These are phyloP conservation scores for Anarhynchus alexandrinus DNA, from an alignment of 2,113 vertebrate species.

Conservation along the genomic window DNA sequence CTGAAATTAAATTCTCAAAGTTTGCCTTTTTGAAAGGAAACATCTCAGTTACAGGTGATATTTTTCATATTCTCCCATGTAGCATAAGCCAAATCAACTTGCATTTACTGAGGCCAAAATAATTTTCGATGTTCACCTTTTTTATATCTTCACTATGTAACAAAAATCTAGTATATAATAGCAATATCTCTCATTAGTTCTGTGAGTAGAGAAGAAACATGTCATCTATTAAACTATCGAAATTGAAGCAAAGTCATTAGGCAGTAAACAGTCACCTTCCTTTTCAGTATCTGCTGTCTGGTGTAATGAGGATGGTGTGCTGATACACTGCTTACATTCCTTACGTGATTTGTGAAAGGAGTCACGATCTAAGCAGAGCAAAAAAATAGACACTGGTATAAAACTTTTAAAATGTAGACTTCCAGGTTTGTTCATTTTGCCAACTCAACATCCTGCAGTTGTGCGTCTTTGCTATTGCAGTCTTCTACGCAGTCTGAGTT, in stretches of 20 bases:
- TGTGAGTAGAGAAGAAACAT: not conserved
- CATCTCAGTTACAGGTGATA: not conserved
- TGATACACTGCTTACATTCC: not conserved
- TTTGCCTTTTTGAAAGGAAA: not conserved
- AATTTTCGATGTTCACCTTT: not conserved
- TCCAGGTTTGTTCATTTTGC: not conserved
- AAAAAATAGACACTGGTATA: not conserved
- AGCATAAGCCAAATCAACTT: not conserved
- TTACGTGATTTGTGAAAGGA: not conserved
- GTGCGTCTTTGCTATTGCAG: not conserved
- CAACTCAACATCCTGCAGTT: not conserved
- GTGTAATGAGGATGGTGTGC: not conserved
- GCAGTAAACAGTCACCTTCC: not conserved
- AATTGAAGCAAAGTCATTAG: not conserved
- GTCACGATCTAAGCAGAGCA: not conserved
- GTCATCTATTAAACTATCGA: not conserved
- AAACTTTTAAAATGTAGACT: not conserved
- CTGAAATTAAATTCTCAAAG: not conserved
- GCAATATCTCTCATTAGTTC: not conserved
- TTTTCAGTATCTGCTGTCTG: not conserved
- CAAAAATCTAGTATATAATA: not conserved
- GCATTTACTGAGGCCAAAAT: not conserved
- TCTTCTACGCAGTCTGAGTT: not conserved
- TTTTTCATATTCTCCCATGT: not conserved
- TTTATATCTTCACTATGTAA: fast-evolving